Evolutionary conservation across 2,797 vertebrate genomes (phyloP).

Genomic region (Sebastes melanostomus): DNA sequence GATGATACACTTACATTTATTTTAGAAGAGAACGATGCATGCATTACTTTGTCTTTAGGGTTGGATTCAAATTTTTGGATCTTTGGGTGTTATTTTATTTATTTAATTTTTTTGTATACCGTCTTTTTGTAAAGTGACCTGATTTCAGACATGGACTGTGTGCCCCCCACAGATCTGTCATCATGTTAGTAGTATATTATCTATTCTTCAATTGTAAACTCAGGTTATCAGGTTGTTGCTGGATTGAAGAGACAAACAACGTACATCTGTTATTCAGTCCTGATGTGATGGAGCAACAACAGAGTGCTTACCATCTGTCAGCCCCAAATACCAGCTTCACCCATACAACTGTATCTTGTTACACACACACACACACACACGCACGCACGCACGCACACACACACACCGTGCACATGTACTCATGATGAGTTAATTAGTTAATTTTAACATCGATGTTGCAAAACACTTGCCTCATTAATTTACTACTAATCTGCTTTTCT

Average conservation of each 20-base stretch:
- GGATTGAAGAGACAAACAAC: background rate
- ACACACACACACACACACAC: background rate
- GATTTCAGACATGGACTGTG: too few species aligned
- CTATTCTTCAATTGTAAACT: too few species aligned
- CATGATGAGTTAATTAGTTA: background rate
- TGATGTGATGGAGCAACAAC: background rate
- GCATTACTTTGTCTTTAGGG: too few species aligned
- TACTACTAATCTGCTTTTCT: background rate
- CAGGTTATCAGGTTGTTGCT: too few species aligned
- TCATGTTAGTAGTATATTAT: too few species aligned
- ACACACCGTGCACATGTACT: too few species aligned
- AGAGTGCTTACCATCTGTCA: background rate
- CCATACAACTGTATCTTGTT: background rate
- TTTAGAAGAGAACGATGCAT: background rate
- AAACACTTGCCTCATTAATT: background rate
- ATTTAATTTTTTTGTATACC: fast-evolving
- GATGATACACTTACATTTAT: background rate
- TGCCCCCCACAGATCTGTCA: too few species aligned
- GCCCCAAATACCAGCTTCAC: too few species aligned
- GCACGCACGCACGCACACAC: background rate
- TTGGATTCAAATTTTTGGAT: too few species aligned
- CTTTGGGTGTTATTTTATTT: too few species aligned
- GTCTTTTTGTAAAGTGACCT: too few species aligned
- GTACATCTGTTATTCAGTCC: background rate
- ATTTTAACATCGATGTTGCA: background rate